A percentile compares a stretch with the other conserved stretches of the same genome.
These are phyloP conservation scores for Volucella inanis DNA, from an alignment of 2,888 invertebrate species.

Conservation along the genomic window DNA sequence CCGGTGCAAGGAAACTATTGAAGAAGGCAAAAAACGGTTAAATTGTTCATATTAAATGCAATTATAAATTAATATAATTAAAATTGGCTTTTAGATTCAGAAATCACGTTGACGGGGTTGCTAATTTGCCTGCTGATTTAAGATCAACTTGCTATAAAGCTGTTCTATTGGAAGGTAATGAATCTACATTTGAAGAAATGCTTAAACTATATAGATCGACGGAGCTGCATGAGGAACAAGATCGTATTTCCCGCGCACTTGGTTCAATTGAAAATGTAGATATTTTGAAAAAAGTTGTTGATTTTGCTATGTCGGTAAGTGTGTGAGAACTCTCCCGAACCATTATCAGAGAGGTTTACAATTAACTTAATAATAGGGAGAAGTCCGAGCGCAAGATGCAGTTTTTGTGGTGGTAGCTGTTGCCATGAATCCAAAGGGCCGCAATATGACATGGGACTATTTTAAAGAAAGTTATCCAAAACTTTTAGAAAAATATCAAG, in stretches of 20 bases:
- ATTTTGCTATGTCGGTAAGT: slow-evolving; percentile 92
- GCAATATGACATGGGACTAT: slow-evolving; percentile 95
- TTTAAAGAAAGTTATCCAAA: slow-evolving; percentile 92
- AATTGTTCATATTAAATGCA: neutral
- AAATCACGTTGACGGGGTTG: slow-evolving; percentile 86
- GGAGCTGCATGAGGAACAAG: slow-evolving; percentile 96
- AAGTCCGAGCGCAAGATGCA: slow-evolving; percentile 95
- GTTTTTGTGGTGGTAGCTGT: slow-evolving; percentile 95
- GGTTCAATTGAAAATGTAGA: slow-evolving; percentile 90
- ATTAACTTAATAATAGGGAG: slow-evolving; percentile 85
- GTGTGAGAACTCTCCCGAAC: slow-evolving; percentile 77
- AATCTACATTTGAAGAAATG: slow-evolving; percentile 89
- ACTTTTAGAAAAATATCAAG: slow-evolving; percentile 90
- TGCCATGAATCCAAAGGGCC: slow-evolving; percentile 90
- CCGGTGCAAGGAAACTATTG: slow-evolving; percentile 90
- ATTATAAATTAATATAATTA: neutral
- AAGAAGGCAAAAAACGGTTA: slow-evolving; percentile 87
- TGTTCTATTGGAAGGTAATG: slow-evolving; percentile 88
- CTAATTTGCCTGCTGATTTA: slow-evolving; percentile 91
- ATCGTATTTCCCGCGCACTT: slow-evolving; percentile 92
- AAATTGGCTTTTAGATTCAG: slow-evolving; percentile 84
- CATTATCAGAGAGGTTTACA: neutral
- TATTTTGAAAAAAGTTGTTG: slow-evolving; percentile 89
- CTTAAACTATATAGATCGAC: slow-evolving; percentile 91
- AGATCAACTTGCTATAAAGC: slow-evolving; percentile 94